Percentiles rank a stretch among this genome's conserved stretches.
phyloP scores from a whole-genome alignment of 1,140 invertebrate genomes.

The Medauroidea extradentata region DNA sequence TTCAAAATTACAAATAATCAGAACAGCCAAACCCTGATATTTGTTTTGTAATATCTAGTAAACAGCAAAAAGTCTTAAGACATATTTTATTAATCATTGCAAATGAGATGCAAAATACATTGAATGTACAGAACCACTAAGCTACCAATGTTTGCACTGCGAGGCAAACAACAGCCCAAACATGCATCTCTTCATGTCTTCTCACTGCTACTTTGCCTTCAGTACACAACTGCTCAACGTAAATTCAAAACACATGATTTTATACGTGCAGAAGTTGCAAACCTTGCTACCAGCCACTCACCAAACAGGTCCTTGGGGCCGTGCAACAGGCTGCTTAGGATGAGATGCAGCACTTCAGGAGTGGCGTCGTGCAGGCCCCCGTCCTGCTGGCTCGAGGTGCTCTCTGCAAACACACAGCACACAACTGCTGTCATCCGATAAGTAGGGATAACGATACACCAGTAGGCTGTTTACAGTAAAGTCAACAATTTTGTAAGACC shows the following conservation, averaged over 20 bases:
- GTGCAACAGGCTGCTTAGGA: constrained; percentile 60
- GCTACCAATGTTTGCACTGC: too few species aligned
- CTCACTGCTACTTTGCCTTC: too few species aligned
- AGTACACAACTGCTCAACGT: too few species aligned
- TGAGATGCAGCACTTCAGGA: constrained; percentile 80
- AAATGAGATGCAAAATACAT: constrained; percentile 4
- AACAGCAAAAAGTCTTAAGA: neutral
- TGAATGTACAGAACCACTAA: too few species aligned
- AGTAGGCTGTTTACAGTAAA: too few species aligned
- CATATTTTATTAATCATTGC: neutral
- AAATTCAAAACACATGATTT: too few species aligned
- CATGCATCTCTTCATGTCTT: too few species aligned
- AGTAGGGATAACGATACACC: too few species aligned
- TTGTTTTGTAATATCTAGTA: neutral
- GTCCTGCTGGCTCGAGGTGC: constrained; percentile 62
- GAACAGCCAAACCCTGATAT: neutral
- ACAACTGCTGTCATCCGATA: neutral
- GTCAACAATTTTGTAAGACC: too few species aligned
- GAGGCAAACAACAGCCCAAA: too few species aligned
- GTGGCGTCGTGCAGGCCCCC: constrained; percentile 82
- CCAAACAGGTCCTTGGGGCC: constrained; percentile 46
- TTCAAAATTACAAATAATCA: neutral
- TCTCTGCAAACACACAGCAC: constrained; percentile 30
- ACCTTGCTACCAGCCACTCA: constrained; percentile 19
- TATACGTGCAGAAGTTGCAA: too few species aligned